Percentiles rank a stretch among this genome's conserved stretches.
These are phyloP conservation scores for Anastrepha obliqua DNA, from an alignment of 1,140 invertebrate species.

Conservation along the genomic window DNA sequence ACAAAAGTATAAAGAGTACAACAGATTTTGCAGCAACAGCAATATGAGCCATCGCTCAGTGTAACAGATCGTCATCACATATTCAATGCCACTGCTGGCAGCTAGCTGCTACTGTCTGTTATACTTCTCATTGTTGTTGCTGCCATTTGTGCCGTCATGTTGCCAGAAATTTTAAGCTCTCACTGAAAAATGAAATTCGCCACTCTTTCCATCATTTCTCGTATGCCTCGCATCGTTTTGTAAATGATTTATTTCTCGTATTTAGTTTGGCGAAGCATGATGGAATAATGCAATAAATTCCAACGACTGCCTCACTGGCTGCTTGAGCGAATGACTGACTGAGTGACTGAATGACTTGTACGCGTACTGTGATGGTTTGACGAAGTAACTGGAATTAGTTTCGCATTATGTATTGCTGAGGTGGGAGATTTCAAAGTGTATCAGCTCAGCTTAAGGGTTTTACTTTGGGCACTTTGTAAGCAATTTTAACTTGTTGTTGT, in stretches of 20 bases:
- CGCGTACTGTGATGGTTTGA: conserved; percentile 7
- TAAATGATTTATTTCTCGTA: conserved; percentile 51
- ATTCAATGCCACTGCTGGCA: background rate
- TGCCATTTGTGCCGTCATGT: conserved; percentile 32
- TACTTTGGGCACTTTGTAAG: conserved; percentile 1
- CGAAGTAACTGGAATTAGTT: conserved; percentile 43
- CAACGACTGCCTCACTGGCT: background rate
- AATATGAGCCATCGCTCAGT: conserved; percentile 9
- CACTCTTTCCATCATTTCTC: background rate
- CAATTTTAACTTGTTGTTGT: background rate
- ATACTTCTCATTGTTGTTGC: background rate
- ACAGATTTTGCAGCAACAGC: background rate
- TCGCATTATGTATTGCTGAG: conserved; percentile 28
- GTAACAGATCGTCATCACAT: conserved; percentile 46
- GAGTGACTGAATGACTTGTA: background rate
- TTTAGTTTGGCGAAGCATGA: conserved; percentile 52
- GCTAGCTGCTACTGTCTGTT: background rate
- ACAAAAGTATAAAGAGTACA: background rate
- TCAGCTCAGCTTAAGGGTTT: conserved; percentile 25
- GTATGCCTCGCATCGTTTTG: background rate
- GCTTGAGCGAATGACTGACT: background rate
- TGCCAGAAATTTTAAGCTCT: conserved; percentile 47
- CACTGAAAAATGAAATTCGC: conserved; percentile 38
- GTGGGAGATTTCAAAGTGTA: conserved; percentile 41
- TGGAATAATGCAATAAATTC: conserved; percentile 48